These are phyloP conservation scores for Falco novaeseelandiae DNA, from an alignment of 2,797 vertebrate species.

Conservation along the genomic window DNA sequence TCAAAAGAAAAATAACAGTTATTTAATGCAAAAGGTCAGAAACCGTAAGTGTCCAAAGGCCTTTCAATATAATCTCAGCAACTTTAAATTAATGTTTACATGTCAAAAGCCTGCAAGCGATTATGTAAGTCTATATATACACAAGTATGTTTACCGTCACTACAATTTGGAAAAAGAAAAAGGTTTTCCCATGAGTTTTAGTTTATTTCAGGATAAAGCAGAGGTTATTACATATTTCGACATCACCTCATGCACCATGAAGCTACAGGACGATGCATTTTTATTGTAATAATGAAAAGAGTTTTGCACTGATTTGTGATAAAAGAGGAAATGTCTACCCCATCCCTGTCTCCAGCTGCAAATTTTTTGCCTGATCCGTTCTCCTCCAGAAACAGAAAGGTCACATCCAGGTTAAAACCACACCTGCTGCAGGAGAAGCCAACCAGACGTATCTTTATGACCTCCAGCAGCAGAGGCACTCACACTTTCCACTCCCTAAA, in stretches of 20 bases:
- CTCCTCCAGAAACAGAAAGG: neutral
- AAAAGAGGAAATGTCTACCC: neutral
- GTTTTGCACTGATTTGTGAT: neutral
- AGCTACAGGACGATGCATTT: neutral
- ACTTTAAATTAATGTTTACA: neutral
- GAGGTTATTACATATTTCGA: neutral
- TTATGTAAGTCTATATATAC: neutral
- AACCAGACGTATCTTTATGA: neutral
- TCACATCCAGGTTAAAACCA: neutral
- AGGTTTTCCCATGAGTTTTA: neutral
- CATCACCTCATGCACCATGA: neutral
- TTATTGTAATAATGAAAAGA: neutral
- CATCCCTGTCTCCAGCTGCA: neutral
- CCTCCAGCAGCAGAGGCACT: neutral
- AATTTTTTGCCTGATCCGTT: neutral
- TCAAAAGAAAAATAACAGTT: neutral
- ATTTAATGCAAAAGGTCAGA: neutral
- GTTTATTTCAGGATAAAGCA: neutral
- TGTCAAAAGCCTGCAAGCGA: neutral
- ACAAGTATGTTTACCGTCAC: neutral
- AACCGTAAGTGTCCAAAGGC: neutral
- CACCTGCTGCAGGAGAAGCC: neutral
- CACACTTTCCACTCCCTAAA: neutral
- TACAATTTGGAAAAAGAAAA: neutral
- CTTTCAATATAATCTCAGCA: neutral